Conservation (phyloP, 2,888 invertebrate species). For the Eudasyphora cyanicolor region DNA sequence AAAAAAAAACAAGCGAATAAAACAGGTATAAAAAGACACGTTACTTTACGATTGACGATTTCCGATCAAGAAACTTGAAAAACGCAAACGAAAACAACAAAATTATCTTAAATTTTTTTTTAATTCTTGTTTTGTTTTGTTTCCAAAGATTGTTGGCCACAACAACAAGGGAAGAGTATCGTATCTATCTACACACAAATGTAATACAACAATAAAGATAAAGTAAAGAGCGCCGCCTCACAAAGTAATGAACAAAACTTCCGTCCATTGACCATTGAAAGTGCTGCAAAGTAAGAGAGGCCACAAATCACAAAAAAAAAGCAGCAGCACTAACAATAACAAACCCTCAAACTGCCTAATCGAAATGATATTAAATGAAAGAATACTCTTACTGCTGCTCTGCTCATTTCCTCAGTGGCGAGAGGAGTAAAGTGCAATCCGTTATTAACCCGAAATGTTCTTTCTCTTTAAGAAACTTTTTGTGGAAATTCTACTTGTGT, state of each 20-base stretch:
- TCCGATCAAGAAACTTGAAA: no score
- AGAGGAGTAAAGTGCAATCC: no score
- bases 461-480: constrained; percentile 11
- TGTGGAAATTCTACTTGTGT: constrained; percentile 20
- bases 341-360: not conserved
- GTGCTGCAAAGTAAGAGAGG: not conserved
- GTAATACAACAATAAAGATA: not conserved
- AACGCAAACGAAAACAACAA: not conserved
- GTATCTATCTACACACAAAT: no score
- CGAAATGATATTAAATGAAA: not conserved
- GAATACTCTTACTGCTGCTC: not conserved
- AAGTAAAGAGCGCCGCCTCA: not conserved
- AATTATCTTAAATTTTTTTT: not conserved
- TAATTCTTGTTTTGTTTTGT: constrained; percentile 20
- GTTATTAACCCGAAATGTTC: no score
- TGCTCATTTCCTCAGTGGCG: not conserved
- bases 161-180: constrained; percentile 54
- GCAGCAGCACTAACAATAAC: no score
- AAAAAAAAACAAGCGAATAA: not conserved
- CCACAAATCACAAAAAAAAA: not conserved
- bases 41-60: not conserved
- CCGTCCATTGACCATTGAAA: no score
- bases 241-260: no score
- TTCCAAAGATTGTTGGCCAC: constrained; percentile 66
- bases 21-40: not conserved